Base-by-base conservation (phyloP, 1,140 invertebrate species). In the Zaprionus camerounensis region DNA sequence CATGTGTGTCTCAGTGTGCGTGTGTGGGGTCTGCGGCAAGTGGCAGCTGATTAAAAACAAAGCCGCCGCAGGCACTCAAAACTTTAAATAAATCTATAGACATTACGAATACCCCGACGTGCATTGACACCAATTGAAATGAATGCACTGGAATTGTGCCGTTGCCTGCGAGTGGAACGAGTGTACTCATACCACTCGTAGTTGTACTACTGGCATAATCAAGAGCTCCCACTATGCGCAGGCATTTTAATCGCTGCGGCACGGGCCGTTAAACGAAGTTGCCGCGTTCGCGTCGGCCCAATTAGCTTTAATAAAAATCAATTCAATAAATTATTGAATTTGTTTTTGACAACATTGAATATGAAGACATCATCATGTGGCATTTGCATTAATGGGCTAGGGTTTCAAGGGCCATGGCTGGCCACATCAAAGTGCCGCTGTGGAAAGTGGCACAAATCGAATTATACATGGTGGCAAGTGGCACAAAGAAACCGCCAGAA, bases 11-110 rank as follows among this genome's bases (percentile, higher is more conserved):
- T 24, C n/a, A 3, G 46, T 51, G 46, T 24, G 46, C 5, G 17
- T 72, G 63, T 62, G 70, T 77, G 76, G 57, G 68, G 71, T 75
- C 62, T 76, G 79, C 66, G 81, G 81, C 84, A 88, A 87, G 84
- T 87, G 83, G 84, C 81, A 88, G 85, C 78, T 87, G 81, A 87
- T 87, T 87, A 88, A 87, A 83, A 83, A 80, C 73, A 83, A 80
- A 84, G 76, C 82, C 58, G 80, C 84, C 74, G 78, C 80, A 67
- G 80, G 83, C 84, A 31, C 65, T 71, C 57, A 65, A 82, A 88
- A 77, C 38, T 88, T 72, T 67, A 70, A 88, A 78, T 78, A 81
- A 79, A 80, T 74, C 57, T 64, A 57, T 69, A 63, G 59, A 71
- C 74, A 82, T 72, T 44, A 58, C 24, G 58, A 70, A 84, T 80